Base-by-base conservation (phyloP, 2,888 invertebrate genomes). In the Cartodere bifasciata region DNA sequence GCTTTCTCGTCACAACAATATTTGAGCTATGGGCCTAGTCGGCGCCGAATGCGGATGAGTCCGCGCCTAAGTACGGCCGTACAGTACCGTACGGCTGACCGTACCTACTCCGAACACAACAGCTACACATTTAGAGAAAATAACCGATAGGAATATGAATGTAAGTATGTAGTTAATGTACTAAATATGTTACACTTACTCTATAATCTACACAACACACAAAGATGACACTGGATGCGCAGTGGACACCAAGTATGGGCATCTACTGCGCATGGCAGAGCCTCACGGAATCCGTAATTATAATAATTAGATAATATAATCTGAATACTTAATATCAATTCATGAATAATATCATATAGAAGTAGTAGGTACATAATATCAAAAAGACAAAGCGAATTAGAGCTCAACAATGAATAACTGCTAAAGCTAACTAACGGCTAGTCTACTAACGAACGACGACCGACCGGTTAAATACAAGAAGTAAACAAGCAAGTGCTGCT, bases 131-230 rank as follows among this genome's bases (percentile, higher is more conserved):
- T 56, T 53, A 56, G 56, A 58, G 56, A 60, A 59, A 57, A 50
- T 52, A 60, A 59, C 54, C 54, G 55, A 58, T 58, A 54, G 55
- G 55, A 60, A 58, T 58, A 58, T 56, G 44, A 42, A 49, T 45
- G 47, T 50, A 47, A 49, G 50, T 52, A 53, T 56, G 53, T 56
- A 52, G 43, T 46, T 47, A 43, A 48, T 44, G 45, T 48, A 31
- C 35, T 29, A 32, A 34, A 39, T 51, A 52, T 55, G 42, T 50
- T 56, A 55, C 55, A 57, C 53, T 56, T 56, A 58, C 47, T 46
- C 57, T 58, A 58, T 49, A 57, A 56, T 56, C 59, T 60, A 60
- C 58, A 59, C 60, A 59, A 60, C 57, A 61, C 61, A 59, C 59
- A 60, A 59, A 61, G 60, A 58, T 55, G 43, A 51, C 53, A 58